Evolutionary conservation across 2,888 invertebrate genomes (phyloP), one percentile per base, ranked within the genome.

Genomic region (Eustalomyia histrio): DNA sequence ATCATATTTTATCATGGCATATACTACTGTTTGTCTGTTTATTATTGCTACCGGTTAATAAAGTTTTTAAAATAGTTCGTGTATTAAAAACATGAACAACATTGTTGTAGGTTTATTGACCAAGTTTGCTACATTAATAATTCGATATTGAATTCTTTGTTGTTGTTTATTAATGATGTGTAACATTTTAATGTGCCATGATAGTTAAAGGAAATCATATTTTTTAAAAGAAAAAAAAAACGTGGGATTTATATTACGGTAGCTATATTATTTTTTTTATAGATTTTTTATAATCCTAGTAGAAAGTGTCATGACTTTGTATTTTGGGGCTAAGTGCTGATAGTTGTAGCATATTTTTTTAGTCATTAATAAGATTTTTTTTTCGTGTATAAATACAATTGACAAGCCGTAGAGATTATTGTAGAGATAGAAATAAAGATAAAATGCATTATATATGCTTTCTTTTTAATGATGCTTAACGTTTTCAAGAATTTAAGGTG

Each of bases 101-200:
- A 47, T 55, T 50, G 55, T 50, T 55, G 69, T 61, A 53, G 21
- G 47, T 55, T 50, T 73, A 58, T 73, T 68, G 67, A 55, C 60
- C 47, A 53, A 17, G 29, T 29, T 21, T 67, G 35, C 29, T 35
- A 50, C n/a, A 72, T 72, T 65, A 47, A n/a, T 47, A n/a, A 14
- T 47, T 47, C n/a, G n/a, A n/a, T 47, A n/a, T 47, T 47, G n/a
- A 1, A 47, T 47, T 47, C n/a, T 47, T n/a, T 47, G 43, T 47
- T 47, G 43, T n/a, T 24, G n/a, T 64, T 65, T 71, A 79, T 79
- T 79, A 79, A 79, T 74, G 79, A 79, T 69, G 74, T 74, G 68
- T 55, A 69, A 69, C 21, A 57, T 29, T 74, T 69, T 79, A 65
- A 69, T 65, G 33, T 79, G 79, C 33, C 64, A 79, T 73, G 57